Evolutionary conservation across 1,140 invertebrate genomes (phyloP), one percentile per base, ranked within the genome.

Genomic region (Lasioglossum albipes): DNA sequence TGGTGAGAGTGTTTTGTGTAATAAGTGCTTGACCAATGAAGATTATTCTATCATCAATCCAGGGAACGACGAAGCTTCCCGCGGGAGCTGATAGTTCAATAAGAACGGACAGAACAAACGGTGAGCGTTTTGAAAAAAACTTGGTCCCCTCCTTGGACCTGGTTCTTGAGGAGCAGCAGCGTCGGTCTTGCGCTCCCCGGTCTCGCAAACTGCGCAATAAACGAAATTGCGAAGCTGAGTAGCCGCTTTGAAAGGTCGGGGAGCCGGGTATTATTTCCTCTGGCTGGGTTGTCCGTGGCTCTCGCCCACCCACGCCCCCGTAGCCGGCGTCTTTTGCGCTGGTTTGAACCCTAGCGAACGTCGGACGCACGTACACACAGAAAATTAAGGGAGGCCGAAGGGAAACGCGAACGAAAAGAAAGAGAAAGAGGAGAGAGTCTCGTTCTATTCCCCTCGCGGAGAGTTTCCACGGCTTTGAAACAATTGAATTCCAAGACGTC

Each of bases 401-500:
- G 70, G 31, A 41, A 42, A 75, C 20, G 36, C n/a, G 12, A 49
- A 0, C 10, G 45, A 45, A 45, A 45, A 12, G 42, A 10, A 45
- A 4, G 42, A 45, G 10, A 45, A 12, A 45, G 10, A 45, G 16
- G 0, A 9, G 13, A 9, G 31, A 41, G 0, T 67, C 22, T 68
- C 66, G 13, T 54, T 54, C 52, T 65, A 2, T 49, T 27, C 18
- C 27, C 64, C 9, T 62, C 54, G 31, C 27, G 36, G 5, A 20
- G 72, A 66, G 61, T 67, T 79, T 79, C 68, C 52, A 52, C 69
- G 69, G 75, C 69, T 69, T 77, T 65, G 74, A 84, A 78, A 84
- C 79, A 84, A 84, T 82, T 82, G 68, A 84, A 84, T 84, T 84
- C 79, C 82, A 74, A 72, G 69, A 75, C 73, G 71, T 81, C 71